Conservation (phyloP, 2,113 vertebrate genomes). For the Oceanodroma tethys region DNA sequence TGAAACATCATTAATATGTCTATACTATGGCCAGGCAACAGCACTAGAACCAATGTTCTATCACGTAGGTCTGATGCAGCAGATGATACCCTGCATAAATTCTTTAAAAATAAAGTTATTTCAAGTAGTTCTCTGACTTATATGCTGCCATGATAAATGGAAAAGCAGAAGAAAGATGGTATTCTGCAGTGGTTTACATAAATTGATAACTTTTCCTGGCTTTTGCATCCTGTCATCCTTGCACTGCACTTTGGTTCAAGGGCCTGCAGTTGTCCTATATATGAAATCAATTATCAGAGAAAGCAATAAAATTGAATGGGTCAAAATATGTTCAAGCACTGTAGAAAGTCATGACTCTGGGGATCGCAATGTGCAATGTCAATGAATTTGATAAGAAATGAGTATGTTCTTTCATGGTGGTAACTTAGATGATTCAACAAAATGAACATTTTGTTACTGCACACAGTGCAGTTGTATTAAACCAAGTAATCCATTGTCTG, state of each 20-base stretch:
- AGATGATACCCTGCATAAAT: not conserved
- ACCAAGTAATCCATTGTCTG: not conserved
- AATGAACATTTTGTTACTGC: not conserved
- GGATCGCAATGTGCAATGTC: not conserved
- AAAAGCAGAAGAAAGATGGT: not conserved
- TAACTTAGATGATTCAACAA: not conserved
- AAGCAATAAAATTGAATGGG: not conserved
- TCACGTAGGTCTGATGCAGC: accelerated
- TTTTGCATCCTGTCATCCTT: not conserved
- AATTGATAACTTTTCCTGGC: not conserved
- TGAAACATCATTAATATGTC: not conserved
- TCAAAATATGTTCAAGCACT: not conserved
- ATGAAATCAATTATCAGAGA: not conserved
- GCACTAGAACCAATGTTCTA: not conserved
- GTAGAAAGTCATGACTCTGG: not conserved
- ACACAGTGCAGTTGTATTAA: not conserved
- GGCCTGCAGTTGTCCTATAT: not conserved
- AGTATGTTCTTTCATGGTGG: not conserved
- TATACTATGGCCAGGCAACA: not conserved
- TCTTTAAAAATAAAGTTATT: not conserved
- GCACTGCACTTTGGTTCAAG: not conserved
- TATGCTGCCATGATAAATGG: not conserved
- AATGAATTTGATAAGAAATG: not conserved
- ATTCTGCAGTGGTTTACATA: not conserved
- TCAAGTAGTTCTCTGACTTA: not conserved